A percentile compares a stretch with the other conserved stretches of the same genome.
Evolutionary conservation across 2,888 invertebrate species (phyloP).

Genomic region (Agrochola lota): DNA sequence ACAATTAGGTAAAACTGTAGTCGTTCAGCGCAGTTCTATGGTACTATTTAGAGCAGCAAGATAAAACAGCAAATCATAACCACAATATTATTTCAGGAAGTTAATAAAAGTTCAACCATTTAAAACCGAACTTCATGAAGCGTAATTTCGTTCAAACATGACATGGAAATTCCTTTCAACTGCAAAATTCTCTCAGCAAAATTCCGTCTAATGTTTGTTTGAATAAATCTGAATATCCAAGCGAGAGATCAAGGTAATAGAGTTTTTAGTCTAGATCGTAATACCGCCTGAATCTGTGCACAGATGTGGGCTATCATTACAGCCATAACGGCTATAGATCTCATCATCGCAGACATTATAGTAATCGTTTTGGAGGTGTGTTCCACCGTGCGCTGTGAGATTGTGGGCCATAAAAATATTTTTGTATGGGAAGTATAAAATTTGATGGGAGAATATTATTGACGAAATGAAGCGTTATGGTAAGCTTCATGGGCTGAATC

Average conservation of each 20-base stretch:
- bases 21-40: not conserved
- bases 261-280: constrained; percentile 58
- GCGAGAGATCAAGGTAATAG: constrained; percentile 34
- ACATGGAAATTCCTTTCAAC: not conserved
- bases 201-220: constrained; percentile 38
- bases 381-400: constrained; percentile 63
- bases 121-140: not conserved
- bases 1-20: not conserved
- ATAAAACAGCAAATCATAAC: not conserved
- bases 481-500: not conserved
- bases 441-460: constrained; percentile 37
- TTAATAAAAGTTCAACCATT: not conserved
- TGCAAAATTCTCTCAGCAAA: constrained; percentile 4
- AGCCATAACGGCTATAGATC: constrained; percentile 84
- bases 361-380: constrained; percentile 76
- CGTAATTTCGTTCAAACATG: not conserved
- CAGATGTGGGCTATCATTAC: constrained; percentile 84
- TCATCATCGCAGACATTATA: constrained; percentile 84
- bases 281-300: constrained; percentile 67
- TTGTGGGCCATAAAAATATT: constrained; percentile 34
- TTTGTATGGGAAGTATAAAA: constrained; percentile 49
- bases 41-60: not conserved
- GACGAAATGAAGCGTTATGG: constrained; percentile 9
- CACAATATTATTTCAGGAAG: no score
- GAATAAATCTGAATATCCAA: constrained; percentile 56